Base-by-base conservation (phyloP, 2,888 invertebrate species). In the Ctenicera cuprea region DNA sequence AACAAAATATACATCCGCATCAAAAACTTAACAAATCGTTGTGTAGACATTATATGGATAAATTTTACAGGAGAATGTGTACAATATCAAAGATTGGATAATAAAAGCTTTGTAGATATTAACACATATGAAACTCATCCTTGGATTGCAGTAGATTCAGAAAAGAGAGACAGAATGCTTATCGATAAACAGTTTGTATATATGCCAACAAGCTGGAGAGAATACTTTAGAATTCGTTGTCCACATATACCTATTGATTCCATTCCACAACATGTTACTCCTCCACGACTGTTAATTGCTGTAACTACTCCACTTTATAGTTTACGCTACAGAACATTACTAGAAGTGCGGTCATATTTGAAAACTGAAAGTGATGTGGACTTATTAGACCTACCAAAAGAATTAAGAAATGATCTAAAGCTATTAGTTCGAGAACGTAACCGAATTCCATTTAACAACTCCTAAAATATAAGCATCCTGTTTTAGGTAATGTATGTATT, bases 101-200 rank as follows among this genome's bases (percentile, higher is more conserved):
- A 91, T 0, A 87, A 87, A 0, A 68, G 79, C 45, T 89, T 86
- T 80, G 87, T 90, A 64, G 92, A 93, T 80, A 89, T 95, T 0
- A 93, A 94, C 80, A 94, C 96, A 0, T 97, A 89, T 84, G 91
- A 92, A 12, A 92, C 93, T 0, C 96, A 97, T 87, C 94, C 95
- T 0, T 97, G 96, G 96, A 91, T 95, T 75, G 96, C 95, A 82
- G 88, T 92, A 0, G 95, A 95, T 83, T 86, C 89, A 0, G 86
- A 89, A 0, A 94, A 94, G 0, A 90, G 90, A 61, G 94, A 95
- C 80, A 89, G 90, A 43, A 87, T 92, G 85, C 89, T 90, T 8
- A 90, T 93, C 0, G 89, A 89, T 74, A 87, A 90, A 11, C 74
- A 80, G 22, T 84, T 80, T 85, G 88, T 77, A 77, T 85, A 65